These are phyloP conservation scores for Onychorhynchus coronatus DNA, from an alignment of 2,113 vertebrate genomes.

Conservation along the genomic window DNA sequence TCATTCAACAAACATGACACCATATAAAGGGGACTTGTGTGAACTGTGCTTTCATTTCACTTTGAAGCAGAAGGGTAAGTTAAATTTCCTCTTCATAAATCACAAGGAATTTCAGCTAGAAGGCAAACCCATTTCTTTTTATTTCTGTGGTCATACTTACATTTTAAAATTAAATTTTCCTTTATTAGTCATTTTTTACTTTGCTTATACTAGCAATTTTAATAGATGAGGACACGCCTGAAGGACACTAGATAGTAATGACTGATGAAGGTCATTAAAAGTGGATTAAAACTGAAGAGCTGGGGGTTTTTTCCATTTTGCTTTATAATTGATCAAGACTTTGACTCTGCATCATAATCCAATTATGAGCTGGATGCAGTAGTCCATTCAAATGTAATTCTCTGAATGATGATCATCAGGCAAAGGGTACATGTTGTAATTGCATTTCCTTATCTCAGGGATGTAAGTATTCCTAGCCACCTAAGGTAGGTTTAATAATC, in stretches of 20 bases:
- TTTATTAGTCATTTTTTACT: background rate
- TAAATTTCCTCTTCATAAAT: slow-evolving; percentile 27
- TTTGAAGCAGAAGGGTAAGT: slow-evolving; percentile 41
- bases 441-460: slow-evolving; percentile 44
- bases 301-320: background rate
- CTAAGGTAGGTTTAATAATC: background rate
- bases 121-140: background rate
- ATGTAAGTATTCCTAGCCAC: background rate
- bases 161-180: background rate
- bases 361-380: background rate
- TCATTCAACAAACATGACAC: background rate
- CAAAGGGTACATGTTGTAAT: background rate
- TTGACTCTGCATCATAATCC: slow-evolving; percentile 12
- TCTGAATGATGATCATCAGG: background rate
- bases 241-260: background rate
- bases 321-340: background rate
- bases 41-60: background rate
- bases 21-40: slow-evolving; percentile 10
- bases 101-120: background rate
- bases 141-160: background rate
- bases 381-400: slow-evolving; percentile 15
- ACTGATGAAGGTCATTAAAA: slow-evolving; percentile 17
- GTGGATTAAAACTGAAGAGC: background rate
- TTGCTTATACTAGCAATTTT: background rate
- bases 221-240: background rate